phyloP scores from a whole-genome alignment of 1,140 invertebrate genomes.

The Mactra quadrangularis region DNA sequence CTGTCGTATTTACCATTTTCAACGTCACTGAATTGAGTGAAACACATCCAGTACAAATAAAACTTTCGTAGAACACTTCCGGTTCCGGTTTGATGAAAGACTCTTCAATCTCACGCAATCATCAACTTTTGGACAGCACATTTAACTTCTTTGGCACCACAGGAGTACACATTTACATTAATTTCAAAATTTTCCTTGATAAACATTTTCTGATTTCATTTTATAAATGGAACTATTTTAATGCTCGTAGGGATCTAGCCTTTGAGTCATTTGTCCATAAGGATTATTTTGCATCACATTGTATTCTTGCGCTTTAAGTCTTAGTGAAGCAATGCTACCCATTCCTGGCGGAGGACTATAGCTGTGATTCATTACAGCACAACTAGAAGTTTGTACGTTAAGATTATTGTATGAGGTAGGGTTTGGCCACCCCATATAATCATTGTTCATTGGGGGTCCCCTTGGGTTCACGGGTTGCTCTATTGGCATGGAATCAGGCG shows the following conservation, averaged over 20 bases:
- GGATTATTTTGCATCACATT: conserved; percentile 77
- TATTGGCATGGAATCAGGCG: conserved; percentile 66
- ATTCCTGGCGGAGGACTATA: conserved; percentile 70
- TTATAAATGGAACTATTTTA: conserved; percentile 26
- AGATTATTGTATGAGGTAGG: conserved; percentile 68
- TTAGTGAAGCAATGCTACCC: conserved; percentile 82
- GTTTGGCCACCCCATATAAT: conserved; percentile 69
- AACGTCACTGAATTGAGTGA: too few relatives aligned
- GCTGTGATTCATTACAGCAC: conserved; percentile 73
- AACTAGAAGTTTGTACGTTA: conserved; percentile 72
- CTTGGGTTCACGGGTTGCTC: conserved; percentile 82
- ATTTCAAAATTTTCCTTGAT: too few relatives aligned
- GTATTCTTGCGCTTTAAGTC: conserved; percentile 84
- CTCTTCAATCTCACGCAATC: too few relatives aligned
- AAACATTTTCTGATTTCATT: too few relatives aligned
- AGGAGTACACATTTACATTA: too few relatives aligned
- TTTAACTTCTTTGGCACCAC: too few relatives aligned
- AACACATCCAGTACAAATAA: too few relatives aligned
- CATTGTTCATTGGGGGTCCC: conserved; percentile 73
- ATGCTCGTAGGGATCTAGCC: conserved; percentile 58
- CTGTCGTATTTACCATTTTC: too few relatives aligned
- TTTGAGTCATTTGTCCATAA: conserved; percentile 66
- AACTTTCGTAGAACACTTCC: too few relatives aligned
- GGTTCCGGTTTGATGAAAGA: too few relatives aligned
- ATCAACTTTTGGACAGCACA: too few relatives aligned